phyloP scores from a whole-genome alignment of 2,888 invertebrate species.

The Agrenia bidenticulata region DNA sequence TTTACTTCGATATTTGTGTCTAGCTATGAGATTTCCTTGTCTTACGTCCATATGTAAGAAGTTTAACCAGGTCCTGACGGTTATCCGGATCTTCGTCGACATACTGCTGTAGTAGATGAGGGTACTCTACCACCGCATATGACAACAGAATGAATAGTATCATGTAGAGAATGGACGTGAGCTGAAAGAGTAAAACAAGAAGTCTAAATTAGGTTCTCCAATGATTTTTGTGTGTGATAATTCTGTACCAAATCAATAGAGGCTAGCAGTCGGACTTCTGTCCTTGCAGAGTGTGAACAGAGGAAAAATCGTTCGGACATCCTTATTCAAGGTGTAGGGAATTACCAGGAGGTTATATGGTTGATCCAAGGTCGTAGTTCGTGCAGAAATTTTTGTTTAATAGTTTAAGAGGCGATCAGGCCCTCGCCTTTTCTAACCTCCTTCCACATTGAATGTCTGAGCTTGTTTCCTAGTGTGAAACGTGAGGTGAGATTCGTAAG shows the following conservation, averaged over 20 bases:
- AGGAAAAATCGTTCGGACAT: constrained; percentile 34
- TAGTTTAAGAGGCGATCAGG: no score
- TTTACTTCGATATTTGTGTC: not conserved
- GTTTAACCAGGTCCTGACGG: constrained; percentile 44
- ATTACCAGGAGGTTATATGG: no score
- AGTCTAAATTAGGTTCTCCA: not conserved
- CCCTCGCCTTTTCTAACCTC: no score
- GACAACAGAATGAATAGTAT: constrained; percentile 39
- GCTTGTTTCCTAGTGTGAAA: no score
- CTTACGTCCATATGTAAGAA: constrained; percentile 51
- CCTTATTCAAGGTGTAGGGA: no score
- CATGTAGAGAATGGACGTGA: constrained; percentile 35
- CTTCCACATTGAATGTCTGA: no score
- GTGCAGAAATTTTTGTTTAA: no score
- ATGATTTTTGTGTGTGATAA: constrained; percentile 7
- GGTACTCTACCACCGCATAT: constrained; percentile 34
- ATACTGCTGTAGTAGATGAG: constrained; percentile 40
- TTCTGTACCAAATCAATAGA: constrained; percentile 40
- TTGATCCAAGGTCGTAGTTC: no score
- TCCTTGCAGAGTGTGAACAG: constrained; percentile 42
- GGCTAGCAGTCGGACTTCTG: constrained; percentile 40
- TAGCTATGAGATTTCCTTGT: not conserved
- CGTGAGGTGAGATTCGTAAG: no score
- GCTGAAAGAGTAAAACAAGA: constrained; percentile 14
- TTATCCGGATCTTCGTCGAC: constrained; percentile 47